Base-by-base conservation (phyloP, 2,113 vertebrate species). In the Raja brachyura region DNA sequence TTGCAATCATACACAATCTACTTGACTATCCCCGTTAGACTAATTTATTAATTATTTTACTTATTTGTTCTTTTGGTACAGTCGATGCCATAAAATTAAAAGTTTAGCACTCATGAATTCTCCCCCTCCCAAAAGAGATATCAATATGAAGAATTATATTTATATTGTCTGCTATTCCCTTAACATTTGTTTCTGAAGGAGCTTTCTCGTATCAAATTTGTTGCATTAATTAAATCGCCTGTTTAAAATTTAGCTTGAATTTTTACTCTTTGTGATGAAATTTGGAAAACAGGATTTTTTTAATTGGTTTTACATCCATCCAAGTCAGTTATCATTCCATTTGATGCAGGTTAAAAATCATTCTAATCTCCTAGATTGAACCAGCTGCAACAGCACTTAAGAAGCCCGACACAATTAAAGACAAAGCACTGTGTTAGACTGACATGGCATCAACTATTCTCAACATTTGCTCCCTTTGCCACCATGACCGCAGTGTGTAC, bases 11-110 rank as follows among this genome's bases (percentile, higher is more conserved):
- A 86, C 14, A 18, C 13, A 88, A 31, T 31, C 59, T 66, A 8
- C n/a, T 88, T 0, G 5, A 16, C 59, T 18, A 33, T 77, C 13
- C 83, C 59, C n/a, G 14, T 85, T 86, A n/a, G 81, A 61, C 56
- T 86, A 86, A 86, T 59, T 54, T 86, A 85, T 83, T 56, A 59
- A 85, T 86, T 86, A 56, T 88, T 88, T 63, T 63, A 63, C 59
- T 18, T 14, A n/a, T 61, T 63, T 61, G 81, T 59, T 56, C 56
- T 86, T 88, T 63, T 88, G n/a, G 6, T 33, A 31, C 3, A 16
- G 59, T 88, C 63, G 31, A 63, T 56, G 25, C 20, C 11, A 83
- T 83, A 59, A 83, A 25, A 83, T 83, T 54, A 20, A 54, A 83
- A n/a, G 5, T 61, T 25, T 61, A n/a, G 28, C 28, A 61, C 83